Conservation (phyloP, 2,888 invertebrate genomes). For the Alitta virens region DNA sequence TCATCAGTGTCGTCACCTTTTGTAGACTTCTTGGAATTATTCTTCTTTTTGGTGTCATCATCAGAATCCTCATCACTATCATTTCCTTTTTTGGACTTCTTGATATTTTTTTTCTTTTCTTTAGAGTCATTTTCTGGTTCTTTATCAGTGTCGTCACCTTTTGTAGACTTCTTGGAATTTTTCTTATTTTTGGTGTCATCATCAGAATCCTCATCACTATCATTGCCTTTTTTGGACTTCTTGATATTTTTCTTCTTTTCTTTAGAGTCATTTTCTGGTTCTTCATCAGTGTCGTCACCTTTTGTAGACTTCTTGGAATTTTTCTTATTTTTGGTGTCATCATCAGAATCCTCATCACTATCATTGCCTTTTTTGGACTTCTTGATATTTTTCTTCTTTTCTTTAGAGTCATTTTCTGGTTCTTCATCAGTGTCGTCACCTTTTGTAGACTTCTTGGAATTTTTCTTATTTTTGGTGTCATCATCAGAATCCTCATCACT, state of each 20-base stretch:
- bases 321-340: neutral
- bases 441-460: neutral
- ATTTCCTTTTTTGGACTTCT: neutral
- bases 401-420: neutral
- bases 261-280: neutral
- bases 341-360: neutral
- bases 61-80: neutral
- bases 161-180: neutral
- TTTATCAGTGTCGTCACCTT: neutral
- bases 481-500: conserved; percentile 6
- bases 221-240: neutral
- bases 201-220: neutral
- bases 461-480: conserved; percentile 15
- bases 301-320: neutral
- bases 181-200: neutral
- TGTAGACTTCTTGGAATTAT: conserved; percentile 7
- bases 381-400: neutral
- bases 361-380: neutral
- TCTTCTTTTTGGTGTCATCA: conserved; percentile 11
- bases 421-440: neutral
- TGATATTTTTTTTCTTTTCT: neutral
- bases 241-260: neutral
- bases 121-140: neutral
- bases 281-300: neutral
- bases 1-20: neutral